Conservation (phyloP, 1,140 invertebrate genomes). For the Papilio polyxenes region DNA sequence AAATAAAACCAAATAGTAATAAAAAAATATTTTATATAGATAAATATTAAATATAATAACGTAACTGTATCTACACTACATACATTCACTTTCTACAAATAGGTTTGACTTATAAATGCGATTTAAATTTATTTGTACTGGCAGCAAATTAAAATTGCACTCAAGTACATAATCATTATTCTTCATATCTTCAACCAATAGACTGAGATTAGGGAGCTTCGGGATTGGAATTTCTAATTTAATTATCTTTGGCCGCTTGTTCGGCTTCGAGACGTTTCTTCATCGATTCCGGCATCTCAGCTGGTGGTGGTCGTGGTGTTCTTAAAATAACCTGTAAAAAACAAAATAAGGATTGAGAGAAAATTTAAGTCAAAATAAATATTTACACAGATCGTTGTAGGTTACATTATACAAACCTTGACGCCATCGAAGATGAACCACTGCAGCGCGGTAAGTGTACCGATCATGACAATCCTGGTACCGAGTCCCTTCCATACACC, state of each 20-base stretch:
- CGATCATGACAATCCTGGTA: conserved; percentile 99
- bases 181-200: conserved; percentile 1
- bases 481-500: conserved; percentile 97
- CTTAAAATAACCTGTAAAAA: conserved; percentile 26
- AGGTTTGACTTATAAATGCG: not conserved
- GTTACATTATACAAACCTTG: conserved; percentile 6
- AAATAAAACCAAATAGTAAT: not conserved
- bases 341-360: not conserved
- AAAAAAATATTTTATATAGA: not conserved
- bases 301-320: conserved; percentile 34
- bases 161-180: not conserved
- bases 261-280: conserved; percentile 36
- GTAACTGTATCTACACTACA: not conserved
- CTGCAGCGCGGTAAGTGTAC: conserved; percentile 33
- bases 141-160: conserved; percentile 5
- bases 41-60: conserved; percentile 11
- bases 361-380: no score
- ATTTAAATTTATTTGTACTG: not conserved
- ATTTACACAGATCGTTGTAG: no score
- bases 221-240: not conserved
- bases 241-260: conserved; percentile 7
- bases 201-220: not conserved
- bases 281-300: conserved; percentile 37
- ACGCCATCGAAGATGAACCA: conserved; percentile 37
- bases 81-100: not conserved